phyloP scores from a whole-genome alignment of 1,140 invertebrate genomes.

The Amyelois transitella region DNA sequence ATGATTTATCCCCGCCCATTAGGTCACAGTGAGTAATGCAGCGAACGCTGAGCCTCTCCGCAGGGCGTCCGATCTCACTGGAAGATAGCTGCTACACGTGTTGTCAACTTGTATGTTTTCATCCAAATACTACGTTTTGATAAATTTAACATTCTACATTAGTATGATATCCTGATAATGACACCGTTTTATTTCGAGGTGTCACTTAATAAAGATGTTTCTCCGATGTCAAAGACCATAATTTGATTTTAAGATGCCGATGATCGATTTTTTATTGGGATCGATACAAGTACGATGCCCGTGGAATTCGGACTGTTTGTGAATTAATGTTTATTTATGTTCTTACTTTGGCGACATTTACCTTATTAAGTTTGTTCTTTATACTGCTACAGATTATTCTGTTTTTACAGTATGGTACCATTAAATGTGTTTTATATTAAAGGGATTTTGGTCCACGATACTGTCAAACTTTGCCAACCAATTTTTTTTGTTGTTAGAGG shows the following conservation, averaged over 20 bases:
- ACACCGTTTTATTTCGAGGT: conserved; percentile 44
- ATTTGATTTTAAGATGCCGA: conserved; percentile 20
- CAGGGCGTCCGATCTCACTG: conserved; percentile 56
- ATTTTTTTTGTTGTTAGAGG: too few species aligned
- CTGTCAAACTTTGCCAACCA: too few species aligned
- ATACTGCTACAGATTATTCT: too few species aligned
- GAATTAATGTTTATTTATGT: too few species aligned
- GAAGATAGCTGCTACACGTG: conserved; percentile 66
- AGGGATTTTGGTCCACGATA: too few species aligned
- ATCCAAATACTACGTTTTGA: conserved; percentile 60
- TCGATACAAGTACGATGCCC: too few species aligned
- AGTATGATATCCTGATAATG: conserved; percentile 51
- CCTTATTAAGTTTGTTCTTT: too few species aligned
- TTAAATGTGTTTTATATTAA: too few species aligned
- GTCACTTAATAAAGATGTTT: conserved; percentile 42
- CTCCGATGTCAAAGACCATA: conserved; percentile 22
- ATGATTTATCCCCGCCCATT: conserved; percentile 68
- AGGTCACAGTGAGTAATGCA: conserved; percentile 62
- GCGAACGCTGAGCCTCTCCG: conserved; percentile 32
- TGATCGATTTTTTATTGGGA: not conserved
- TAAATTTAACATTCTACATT: conserved; percentile 56
- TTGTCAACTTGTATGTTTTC: conserved; percentile 70
- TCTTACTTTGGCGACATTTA: too few species aligned
- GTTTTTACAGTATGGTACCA: too few species aligned
- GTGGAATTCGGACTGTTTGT: too few species aligned